These are phyloP conservation scores for Rhysida immarginata DNA, from an alignment of 1,140 invertebrate species.

Conservation along the genomic window DNA sequence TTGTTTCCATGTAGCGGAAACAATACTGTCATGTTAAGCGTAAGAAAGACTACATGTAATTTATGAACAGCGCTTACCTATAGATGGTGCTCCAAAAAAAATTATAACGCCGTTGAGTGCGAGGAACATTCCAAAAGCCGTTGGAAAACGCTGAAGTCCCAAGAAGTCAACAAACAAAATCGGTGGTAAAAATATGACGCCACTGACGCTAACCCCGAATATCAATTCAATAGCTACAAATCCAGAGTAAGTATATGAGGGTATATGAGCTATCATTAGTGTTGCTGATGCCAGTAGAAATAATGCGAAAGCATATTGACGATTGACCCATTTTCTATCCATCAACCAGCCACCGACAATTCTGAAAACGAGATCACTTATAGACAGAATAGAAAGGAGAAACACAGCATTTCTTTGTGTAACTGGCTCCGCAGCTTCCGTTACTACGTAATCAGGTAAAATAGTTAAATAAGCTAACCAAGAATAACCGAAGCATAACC, in stretches of 20 bases:
- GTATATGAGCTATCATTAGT: not conserved
- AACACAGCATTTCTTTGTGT: not conserved
- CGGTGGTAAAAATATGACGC: not conserved
- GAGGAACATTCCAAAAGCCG: not conserved
- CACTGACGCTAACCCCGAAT: not conserved
- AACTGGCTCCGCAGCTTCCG: not conserved
- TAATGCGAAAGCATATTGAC: not conserved
- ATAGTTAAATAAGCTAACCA: not conserved
- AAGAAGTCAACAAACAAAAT: not conserved
- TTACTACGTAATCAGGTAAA: not conserved
- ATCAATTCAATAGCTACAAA: not conserved
- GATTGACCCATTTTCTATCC: not conserved
- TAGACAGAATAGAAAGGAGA: not conserved
- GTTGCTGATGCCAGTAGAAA: not conserved
- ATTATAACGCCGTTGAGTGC: not conserved
- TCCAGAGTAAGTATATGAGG: not conserved
- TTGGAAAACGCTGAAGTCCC: not conserved
- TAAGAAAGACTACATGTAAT: too few relatives aligned
- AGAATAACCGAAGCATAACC: not conserved
- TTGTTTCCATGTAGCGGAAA: too few relatives aligned
- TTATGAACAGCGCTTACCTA: too few relatives aligned
- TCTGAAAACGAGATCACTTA: not conserved
- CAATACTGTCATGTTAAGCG: too few relatives aligned
- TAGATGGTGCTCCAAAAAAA: not conserved
- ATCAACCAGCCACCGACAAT: not conserved